Evolutionary conservation across 1,140 invertebrate genomes (phyloP), one percentile per base, ranked within the genome.

Genomic region (Atta cephalotes): DNA sequence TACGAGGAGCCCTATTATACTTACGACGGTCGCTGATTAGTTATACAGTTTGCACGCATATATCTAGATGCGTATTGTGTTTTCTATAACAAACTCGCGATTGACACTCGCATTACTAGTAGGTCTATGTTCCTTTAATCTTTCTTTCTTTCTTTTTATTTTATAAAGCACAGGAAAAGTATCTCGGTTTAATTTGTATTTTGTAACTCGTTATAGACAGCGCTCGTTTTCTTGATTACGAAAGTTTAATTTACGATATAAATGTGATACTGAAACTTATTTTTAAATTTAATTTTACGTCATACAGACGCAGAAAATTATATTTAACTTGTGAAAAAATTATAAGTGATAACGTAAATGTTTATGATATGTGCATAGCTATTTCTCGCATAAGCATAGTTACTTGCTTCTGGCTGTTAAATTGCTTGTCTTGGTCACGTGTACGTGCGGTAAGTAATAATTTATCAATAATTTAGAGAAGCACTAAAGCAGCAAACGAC

Each of bases 1-100:
- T 90, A 87, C 85, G 79, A 89, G 65, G 21, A 56, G 31, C 31
- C 53, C 35, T 74, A 85, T 88, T 89, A 84, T 89, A 84, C n/a
- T 49, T 66, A 71, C 60, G 31, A 56, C 68, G 65, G 12, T 62
- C 35, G 70, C 70, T 84, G 80, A 84, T 84, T 74, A 84, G 70
- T 74, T 63, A 62, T 84, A 84, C 70, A 70, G 39, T 63, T 84
- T 74, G 31, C 28, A n/a, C 35, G 76, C 58, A 35, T 68, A 25
- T 68, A 68, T 53, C 45, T 45, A 39, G 63, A 68, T 66, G 25
- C 39, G 39, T 49, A 49, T 51, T 21, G 45, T 71, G n/a, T 39
- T 14, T 16, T 70, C 49, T 53, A 28, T 18, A 12, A 5, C 16
- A 71, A 81, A 39, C 66, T 70, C 21, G n/a, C 65, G 14, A 80